phyloP scores from a whole-genome alignment of 2,888 invertebrate species.

The Diadegma fenestrale region DNA sequence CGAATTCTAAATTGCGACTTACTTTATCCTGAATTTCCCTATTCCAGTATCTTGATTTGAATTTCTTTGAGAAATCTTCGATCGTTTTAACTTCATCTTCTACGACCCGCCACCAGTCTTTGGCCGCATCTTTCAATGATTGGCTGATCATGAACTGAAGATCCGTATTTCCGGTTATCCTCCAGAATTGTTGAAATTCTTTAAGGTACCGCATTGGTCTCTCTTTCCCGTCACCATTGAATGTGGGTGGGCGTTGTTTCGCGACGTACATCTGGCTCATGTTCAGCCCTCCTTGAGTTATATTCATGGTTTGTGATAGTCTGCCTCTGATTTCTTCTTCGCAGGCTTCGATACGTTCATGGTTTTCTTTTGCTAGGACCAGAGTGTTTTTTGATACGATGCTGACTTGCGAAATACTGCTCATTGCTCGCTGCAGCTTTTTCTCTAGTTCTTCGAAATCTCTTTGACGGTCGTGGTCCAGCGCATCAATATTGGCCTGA shows the following conservation, averaged over 20 bases:
- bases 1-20: background rate
- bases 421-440: too few relatives aligned
- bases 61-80: background rate
- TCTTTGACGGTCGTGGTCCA: too few relatives aligned
- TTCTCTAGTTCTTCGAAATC: too few relatives aligned
- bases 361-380: too few relatives aligned
- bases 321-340: background rate
- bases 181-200: background rate
- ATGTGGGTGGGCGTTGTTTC: background rate
- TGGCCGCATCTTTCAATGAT: background rate
- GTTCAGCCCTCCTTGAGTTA: background rate
- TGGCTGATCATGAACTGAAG: background rate
- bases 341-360: background rate
- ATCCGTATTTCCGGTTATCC: background rate
- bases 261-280: background rate
- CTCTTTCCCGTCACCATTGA: background rate
- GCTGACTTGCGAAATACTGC: too few relatives aligned
- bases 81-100: background rate
- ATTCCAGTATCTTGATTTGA: slow-evolving; percentile 26
- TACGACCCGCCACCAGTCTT: background rate
- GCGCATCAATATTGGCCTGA: too few relatives aligned
- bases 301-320: background rate
- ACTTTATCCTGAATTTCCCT: slow-evolving; percentile 20
- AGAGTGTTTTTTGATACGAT: background rate
- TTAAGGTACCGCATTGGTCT: background rate